Conservation (phyloP, 2,888 invertebrate species). For the Patella pellucida region DNA sequence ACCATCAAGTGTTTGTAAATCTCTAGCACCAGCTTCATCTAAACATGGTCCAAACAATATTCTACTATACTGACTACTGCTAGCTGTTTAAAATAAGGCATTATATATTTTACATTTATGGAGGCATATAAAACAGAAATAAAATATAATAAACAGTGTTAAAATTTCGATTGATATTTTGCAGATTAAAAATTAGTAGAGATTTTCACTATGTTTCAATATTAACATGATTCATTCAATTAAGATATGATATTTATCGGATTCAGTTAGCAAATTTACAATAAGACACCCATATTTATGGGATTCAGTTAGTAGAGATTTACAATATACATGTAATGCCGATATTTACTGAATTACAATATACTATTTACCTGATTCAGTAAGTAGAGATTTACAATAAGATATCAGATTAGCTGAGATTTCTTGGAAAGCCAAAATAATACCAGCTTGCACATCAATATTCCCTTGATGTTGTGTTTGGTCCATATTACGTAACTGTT, state of each 20-base stretch:
- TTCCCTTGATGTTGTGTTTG: constrained; percentile 20
- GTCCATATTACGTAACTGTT: constrained; percentile 53
- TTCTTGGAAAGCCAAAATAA: constrained; percentile 59
- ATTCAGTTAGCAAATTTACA: constrained; percentile 50
- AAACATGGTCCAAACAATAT: constrained; percentile 66
- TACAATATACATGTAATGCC: constrained; percentile 60
- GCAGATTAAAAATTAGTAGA: no score
- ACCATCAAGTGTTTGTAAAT: constrained; percentile 52
- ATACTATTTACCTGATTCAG: constrained; percentile 51
- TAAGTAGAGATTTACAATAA: constrained; percentile 62
- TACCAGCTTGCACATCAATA: constrained; percentile 45
- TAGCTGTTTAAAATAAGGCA: constrained; percentile 19
- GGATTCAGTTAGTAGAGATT: constrained; percentile 59
- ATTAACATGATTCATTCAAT: not conserved
- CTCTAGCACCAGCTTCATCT: constrained; percentile 55
- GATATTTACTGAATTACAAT: not conserved
- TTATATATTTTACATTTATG: no score
- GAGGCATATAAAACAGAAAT: no score
- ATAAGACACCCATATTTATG: constrained; percentile 42
- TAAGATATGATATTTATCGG: not conserved
- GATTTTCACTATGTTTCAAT: not conserved
- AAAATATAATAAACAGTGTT: no score
- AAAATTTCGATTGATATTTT: no score
- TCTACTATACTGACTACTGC: constrained; percentile 43
- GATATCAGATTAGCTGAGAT: constrained; percentile 66